Evolutionary conservation across 2,888 invertebrate genomes (phyloP).

Genomic region (Cylindroiulus punctatus): DNA sequence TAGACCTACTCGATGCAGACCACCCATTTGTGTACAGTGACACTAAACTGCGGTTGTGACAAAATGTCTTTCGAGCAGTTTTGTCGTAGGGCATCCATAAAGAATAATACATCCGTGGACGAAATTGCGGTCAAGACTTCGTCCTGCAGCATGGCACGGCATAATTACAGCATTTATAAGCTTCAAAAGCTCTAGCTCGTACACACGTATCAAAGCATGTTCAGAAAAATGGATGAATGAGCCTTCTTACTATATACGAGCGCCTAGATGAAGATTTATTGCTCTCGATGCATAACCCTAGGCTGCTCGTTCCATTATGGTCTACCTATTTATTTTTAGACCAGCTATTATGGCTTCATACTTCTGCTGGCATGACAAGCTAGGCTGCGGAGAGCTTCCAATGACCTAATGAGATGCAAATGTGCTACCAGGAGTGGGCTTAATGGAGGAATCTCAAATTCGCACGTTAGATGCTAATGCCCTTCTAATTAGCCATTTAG

Average conservation of each 20-base stretch:
- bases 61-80: neutral
- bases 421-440: neutral
- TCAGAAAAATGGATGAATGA: conserved; percentile 6
- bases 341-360: conserved; percentile 17
- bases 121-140: conserved; percentile 16
- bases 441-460: conserved; percentile 7
- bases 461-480: neutral
- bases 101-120: neutral
- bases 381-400: neutral
- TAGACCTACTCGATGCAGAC: neutral
- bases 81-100: neutral
- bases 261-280: neutral
- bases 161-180: conserved; percentile 23
- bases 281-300: neutral
- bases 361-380: neutral
- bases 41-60: neutral
- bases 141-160: neutral
- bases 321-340: conserved; percentile 29
- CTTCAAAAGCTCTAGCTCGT: neutral
- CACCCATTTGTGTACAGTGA: neutral
- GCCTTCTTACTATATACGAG: neutral
- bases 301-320: neutral
- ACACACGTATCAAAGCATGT: neutral
- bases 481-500: conserved; percentile 9
- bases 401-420: conserved; percentile 13